Conservation (phyloP, 2,888 invertebrate species). For the Acrobeloides nanus region DNA sequence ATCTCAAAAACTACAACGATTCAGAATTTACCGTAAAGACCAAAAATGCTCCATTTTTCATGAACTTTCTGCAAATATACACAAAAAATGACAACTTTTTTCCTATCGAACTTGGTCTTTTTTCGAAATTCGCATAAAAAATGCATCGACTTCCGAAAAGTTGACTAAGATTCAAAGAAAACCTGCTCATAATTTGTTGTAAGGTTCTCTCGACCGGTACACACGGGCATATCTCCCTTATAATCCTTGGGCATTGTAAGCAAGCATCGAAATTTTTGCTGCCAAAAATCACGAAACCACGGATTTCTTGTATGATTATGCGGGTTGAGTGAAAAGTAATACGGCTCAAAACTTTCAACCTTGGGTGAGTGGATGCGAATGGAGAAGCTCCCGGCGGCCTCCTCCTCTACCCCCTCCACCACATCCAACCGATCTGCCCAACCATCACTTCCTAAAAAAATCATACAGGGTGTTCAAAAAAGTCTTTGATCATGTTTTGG, state of each 20-base stretch:
- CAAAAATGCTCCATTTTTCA: no score
- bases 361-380: conserved; percentile 70
- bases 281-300: conserved; percentile 72
- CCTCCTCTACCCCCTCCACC: conserved; percentile 64
- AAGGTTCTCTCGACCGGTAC: conserved; percentile 47
- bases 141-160: no score
- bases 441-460: conserved; percentile 48
- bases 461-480: no score
- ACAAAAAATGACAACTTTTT: no score
- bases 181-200: conserved; percentile 47
- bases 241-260: conserved; percentile 37
- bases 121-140: no score
- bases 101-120: no score
- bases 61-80: no score
- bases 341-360: conserved; percentile 61
- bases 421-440: conserved; percentile 61
- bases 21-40: no score
- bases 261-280: conserved; percentile 53
- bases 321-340: conserved; percentile 66
- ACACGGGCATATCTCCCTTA: conserved; percentile 23
- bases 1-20: no score
- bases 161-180: no score
- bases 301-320: conserved; percentile 66
- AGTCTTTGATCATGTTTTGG: no score
- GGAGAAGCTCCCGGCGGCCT: conserved; percentile 68